Evolutionary conservation across 92 coral and sea anemone genomes (phyloP).

Genomic region (Palythoa caribaeorum): DNA sequence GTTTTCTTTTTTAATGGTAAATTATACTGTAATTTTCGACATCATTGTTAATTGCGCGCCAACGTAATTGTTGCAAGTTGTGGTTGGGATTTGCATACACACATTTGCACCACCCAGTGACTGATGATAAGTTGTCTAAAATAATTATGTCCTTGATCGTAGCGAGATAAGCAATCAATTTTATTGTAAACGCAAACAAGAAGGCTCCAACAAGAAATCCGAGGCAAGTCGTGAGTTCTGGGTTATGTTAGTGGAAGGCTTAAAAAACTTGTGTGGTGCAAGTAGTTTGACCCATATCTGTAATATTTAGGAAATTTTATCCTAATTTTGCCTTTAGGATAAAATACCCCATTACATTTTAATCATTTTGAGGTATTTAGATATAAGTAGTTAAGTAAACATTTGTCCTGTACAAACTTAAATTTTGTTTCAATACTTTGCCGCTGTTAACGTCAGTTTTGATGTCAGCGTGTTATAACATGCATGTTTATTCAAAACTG

Average conservation of each 20-base stretch:
- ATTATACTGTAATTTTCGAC: background rate
- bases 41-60: background rate
- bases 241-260: no score
- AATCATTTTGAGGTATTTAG: no score
- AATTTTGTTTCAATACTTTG: background rate
- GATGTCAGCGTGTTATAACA: background rate
- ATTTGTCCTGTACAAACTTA: background rate
- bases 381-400: background rate
- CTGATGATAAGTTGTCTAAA: conserved; percentile 1
- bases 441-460: background rate
- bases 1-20: background rate
- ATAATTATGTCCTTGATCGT: background rate
- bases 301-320: no score
- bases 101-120: background rate
- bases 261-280: no score
- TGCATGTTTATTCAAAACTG: background rate
- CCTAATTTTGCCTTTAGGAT: no score
- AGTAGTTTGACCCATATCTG: no score
- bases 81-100: conserved; percentile 19
- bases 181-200: background rate
- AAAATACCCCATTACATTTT: no score
- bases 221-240: no score
- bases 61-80: background rate
- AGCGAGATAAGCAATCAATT: background rate
- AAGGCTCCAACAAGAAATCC: background rate